A percentile compares a stretch with the other conserved stretches of the same genome.
Conservation (phyloP, 1,140 invertebrate genomes). For the fruit fly (Drosophila melanogaster) region DNA sequence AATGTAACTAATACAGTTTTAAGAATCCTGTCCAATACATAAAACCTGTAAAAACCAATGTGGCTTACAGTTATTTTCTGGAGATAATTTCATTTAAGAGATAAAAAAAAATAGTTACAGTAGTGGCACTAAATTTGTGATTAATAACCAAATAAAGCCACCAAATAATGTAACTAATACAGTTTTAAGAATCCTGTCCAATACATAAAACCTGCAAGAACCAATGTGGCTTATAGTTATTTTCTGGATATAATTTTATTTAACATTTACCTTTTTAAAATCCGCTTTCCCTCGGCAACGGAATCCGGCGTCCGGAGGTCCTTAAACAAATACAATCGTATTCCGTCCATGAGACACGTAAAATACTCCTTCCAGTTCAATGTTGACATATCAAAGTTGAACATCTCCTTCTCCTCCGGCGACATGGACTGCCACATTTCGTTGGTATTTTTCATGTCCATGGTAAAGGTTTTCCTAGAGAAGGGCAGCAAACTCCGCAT, state of each 20-base stretch:
- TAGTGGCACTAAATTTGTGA: neutral
- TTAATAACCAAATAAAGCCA: neutral
- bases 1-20: too few relatives aligned
- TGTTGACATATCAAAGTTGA: conserved; percentile 88
- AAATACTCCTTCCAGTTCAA: conserved; percentile 88
- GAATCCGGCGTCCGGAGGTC: conserved; percentile 87
- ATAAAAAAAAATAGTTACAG: neutral
- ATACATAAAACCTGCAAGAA: conserved; percentile 6
- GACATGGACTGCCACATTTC: conserved; percentile 87
- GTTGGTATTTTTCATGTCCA: conserved; percentile 87
- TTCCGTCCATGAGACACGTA: conserved; percentile 86
- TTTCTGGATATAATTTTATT: too few relatives aligned
- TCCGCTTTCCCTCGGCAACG: conserved; percentile 79
- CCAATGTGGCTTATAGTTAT: neutral
- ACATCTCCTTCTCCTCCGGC: conserved; percentile 87
- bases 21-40: neutral
- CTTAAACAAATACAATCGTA: conserved; percentile 88
- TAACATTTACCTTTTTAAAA: neutral
- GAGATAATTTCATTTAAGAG: too few relatives aligned
- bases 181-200: neutral
- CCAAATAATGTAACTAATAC: neutral
- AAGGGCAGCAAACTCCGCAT: conserved; percentile 88
- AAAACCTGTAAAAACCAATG: conserved; percentile 2
- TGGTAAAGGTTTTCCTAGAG: conserved; percentile 87
- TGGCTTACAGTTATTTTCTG: too few relatives aligned